phyloP scores from a whole-genome alignment of 2,797 vertebrate genomes.

The Pagetopsis macropterus region DNA sequence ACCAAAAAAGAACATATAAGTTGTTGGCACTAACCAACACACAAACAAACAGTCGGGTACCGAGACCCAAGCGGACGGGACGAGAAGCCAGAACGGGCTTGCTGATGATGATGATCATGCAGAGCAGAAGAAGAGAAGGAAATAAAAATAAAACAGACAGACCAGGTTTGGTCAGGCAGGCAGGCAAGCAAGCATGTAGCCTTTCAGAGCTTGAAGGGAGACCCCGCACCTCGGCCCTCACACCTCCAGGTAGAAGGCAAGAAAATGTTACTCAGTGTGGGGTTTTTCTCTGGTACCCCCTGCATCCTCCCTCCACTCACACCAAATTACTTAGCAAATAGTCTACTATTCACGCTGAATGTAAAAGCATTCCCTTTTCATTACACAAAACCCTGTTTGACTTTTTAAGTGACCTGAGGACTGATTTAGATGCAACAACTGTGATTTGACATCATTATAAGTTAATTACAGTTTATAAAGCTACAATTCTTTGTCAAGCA shows the following conservation, averaged over 20 bases:
- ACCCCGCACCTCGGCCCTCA: conserved; percentile 71
- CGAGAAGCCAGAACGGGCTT: conserved; percentile 62
- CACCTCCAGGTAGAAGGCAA: conserved; percentile 72
- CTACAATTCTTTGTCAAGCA: conserved; percentile 31
- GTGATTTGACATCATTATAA: conserved; percentile 33
- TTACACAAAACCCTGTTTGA: conserved; percentile 12
- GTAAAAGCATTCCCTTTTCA: conserved; percentile 5
- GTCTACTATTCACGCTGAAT: conserved; percentile 11
- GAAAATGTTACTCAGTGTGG: conserved; percentile 57
- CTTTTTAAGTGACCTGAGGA: background rate
- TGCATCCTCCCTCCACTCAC: conserved; percentile 13
- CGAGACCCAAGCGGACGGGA: conserved; percentile 64
- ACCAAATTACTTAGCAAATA: background rate
- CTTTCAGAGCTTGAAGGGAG: conserved; percentile 73
- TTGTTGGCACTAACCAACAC: conserved; percentile 20
- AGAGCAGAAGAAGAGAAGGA: conserved; percentile 59
- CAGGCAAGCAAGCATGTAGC: conserved; percentile 76
- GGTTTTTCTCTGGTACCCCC: conserved; percentile 64
- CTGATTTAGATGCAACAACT: conserved; percentile 33
- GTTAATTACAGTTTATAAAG: conserved; percentile 31
- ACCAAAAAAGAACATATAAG: conserved; percentile 21
- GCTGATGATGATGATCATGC: conserved; percentile 73
- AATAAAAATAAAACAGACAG: conserved; percentile 52
- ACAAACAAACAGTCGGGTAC: conserved; percentile 40
- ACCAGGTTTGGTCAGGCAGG: conserved; percentile 63